Evolutionary conservation across 2,113 vertebrate species (phyloP).

Genomic region (Sphyrna mokarran): DNA sequence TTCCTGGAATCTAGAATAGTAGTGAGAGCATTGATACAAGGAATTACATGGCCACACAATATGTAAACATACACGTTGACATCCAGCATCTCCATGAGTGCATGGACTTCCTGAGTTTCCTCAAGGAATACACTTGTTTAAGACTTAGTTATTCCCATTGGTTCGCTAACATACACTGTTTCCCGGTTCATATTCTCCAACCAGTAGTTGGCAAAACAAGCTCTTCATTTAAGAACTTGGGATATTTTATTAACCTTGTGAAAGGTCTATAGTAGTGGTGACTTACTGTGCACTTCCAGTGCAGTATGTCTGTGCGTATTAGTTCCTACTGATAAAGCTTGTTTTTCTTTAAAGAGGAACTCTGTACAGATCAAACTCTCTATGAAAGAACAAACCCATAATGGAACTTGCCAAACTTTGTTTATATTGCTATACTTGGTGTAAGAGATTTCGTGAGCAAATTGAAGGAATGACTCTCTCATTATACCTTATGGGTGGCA

Average conservation of each 20-base stretch:
- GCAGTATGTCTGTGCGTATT: background rate
- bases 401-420: background rate
- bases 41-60: background rate
- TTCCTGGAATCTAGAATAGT: background rate
- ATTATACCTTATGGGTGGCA: background rate
- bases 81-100: background rate
- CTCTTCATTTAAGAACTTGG: slow-evolving; percentile 33
- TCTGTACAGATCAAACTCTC: background rate
- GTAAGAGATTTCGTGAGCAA: background rate
- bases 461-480: slow-evolving; percentile 3
- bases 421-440: background rate
- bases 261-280: background rate
- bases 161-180: background rate
- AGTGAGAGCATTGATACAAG: background rate
- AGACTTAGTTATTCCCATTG: slow-evolving; percentile 12
- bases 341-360: background rate
- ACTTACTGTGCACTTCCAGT: slow-evolving; percentile 23
- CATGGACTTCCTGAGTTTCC: slow-evolving; percentile 9
- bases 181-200: slow-evolving; percentile 26
- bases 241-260: slow-evolving; percentile 28
- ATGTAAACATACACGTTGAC: background rate
- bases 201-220: slow-evolving; percentile 33
- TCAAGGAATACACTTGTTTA: background rate
- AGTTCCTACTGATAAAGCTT: background rate
- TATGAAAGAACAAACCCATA: slow-evolving; percentile 10